Conservation (phyloP, 2,113 vertebrate species). For the Oreochromis niloticus region DNA sequence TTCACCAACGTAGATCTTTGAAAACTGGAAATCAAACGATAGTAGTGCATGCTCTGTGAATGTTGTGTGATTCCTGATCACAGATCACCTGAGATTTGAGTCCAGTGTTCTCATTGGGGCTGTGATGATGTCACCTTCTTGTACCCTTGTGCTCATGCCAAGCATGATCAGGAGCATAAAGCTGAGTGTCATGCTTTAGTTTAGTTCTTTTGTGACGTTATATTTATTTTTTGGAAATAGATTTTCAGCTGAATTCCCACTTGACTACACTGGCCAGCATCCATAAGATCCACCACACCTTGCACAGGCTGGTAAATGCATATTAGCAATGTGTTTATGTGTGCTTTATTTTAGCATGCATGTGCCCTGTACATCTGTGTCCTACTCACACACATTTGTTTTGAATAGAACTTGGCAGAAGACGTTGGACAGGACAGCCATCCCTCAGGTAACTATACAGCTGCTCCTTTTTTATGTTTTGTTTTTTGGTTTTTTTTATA, state of each 20-base stretch:
- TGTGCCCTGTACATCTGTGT: neutral
- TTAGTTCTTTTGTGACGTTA: neutral
- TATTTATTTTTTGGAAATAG: slow-evolving; percentile 48
- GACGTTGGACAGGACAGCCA: slow-evolving; percentile 93
- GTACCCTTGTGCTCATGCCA: slow-evolving; percentile 6
- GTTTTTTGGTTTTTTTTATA: neutral
- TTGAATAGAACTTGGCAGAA: slow-evolving; percentile 90
- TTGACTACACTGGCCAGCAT: slow-evolving; percentile 98
- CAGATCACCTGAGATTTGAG: neutral
- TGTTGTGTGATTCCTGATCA: neutral
- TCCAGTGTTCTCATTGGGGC: neutral
- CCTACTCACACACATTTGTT: neutral
- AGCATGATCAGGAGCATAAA: neutral
- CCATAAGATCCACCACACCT: slow-evolving; percentile 99
- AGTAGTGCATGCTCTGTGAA: neutral
- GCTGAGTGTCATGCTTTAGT: neutral
- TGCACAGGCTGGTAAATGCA: slow-evolving; percentile 96
- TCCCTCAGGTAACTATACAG: slow-evolving; percentile 81
- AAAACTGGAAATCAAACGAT: neutral
- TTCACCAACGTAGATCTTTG: neutral
- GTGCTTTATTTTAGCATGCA: neutral
- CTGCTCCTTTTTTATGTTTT: neutral
- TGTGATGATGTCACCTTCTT: slow-evolving; percentile 31
- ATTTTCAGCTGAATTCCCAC: slow-evolving; percentile 98
- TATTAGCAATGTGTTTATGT: neutral